Base-by-base conservation (phyloP, 2,888 invertebrate species). In the Diarsia brunnea region DNA sequence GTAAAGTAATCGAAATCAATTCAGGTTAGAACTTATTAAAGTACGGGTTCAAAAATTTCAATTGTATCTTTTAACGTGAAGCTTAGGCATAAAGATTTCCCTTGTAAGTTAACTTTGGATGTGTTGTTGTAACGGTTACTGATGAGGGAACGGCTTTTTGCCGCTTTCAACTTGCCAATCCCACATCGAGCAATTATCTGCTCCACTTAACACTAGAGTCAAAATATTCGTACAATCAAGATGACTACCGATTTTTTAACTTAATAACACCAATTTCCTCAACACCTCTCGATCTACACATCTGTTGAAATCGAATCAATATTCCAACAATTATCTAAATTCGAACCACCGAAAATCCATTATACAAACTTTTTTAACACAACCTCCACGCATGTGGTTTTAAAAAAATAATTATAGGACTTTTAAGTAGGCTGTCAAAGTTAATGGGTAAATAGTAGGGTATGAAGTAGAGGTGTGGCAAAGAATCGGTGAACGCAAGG, bases 381-480 rank as follows among this genome's bases (percentile, higher is more conserved):
- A 85, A 90, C 92, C 91, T 91, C 93, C 92, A 93, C 92, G 92
- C 91, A 92, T 91, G 90, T 91, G 90, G 93, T 91, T 93, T 92
- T 84, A 89, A 89, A 93, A 92, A 94, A 93, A 94, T 95, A 95
- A 96, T 96, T 95, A 95, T 92, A 94, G 91, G 91, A 93, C 90
- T 93, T 92, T 91, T 95, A 95, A 95, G 94, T 93, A 94, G 94
- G 90, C 95, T 95, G 96, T 96, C 96, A 95, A 92, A 95, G 84
- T 90, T 96, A 96, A 96, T 96, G 95, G 93, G 94, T 95, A 96
- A 96, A 96, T 96, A 95, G 95, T 94, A 95, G 95, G 93, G 91
- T 94, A 92, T 85, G 88, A 84, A 85, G 89, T 89, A 83, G 88
- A 87, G 88, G 91, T 91, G 92, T 91, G 91, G 92, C 91, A 84